Evolutionary conservation across 2,888 invertebrate genomes (phyloP).

Genomic region (Pelosia muscerda): DNA sequence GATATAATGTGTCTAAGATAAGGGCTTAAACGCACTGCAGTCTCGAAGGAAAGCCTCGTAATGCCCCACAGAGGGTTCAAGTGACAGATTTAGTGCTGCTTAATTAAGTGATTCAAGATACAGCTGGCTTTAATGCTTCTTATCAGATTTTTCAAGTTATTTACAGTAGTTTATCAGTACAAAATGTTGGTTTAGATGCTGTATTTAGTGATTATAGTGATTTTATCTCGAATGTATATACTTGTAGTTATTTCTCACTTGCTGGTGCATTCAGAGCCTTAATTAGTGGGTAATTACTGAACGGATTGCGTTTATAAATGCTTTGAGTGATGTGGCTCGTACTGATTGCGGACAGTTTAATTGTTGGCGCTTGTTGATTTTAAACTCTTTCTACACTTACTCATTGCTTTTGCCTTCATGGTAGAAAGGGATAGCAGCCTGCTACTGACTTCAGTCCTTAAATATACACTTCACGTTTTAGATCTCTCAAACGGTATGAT

Average conservation of each 20-base stretch:
- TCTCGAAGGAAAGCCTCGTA: slow-evolving; percentile 73
- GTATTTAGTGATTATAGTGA: slow-evolving; percentile 44
- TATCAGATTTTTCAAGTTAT: slow-evolving; percentile 77
- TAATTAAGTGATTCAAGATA: slow-evolving; percentile 81
- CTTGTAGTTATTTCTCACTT: slow-evolving; percentile 13
- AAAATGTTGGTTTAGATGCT: slow-evolving; percentile 47
- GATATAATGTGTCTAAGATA: slow-evolving; percentile 80
- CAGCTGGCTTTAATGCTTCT: slow-evolving; percentile 61
- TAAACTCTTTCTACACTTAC: neutral
- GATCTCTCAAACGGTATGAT: neutral
- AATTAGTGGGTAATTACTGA: slow-evolving; percentile 18
- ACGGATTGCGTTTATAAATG: slow-evolving; percentile 14
- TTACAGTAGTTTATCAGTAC: slow-evolving; percentile 58
- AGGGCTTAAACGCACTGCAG: slow-evolving; percentile 70
- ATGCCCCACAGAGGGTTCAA: slow-evolving; percentile 71
- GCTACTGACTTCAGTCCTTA: neutral
- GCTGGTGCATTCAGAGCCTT: slow-evolving; percentile 1
- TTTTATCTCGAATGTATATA: slow-evolving; percentile 26
- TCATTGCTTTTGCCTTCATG: neutral
- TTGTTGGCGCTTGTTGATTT: neutral
- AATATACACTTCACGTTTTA: neutral
- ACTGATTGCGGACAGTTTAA: slow-evolving; percentile 12
- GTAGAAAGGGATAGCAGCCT: neutral
- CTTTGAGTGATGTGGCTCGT: slow-evolving; percentile 4
- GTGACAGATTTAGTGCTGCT: slow-evolving; percentile 82